phyloP scores from a whole-genome alignment of 53 echinoderm and acorn worm genomes.

The Hippasteria phrygiana region DNA sequence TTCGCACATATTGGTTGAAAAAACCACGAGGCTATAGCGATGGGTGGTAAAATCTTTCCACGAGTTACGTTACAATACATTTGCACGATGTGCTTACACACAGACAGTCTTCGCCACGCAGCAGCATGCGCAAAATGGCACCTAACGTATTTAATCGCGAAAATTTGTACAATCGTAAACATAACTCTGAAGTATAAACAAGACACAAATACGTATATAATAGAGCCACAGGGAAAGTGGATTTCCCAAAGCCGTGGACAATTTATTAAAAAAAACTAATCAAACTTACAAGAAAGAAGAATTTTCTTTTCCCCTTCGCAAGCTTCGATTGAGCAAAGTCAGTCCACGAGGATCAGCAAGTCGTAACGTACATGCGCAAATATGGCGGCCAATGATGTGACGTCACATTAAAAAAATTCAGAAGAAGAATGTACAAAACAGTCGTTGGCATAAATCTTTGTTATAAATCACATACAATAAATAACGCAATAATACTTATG shows the following conservation, averaged over 20 bases:
- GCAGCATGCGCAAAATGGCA: too few relatives aligned
- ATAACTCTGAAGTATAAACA: background rate
- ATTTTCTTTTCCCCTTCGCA: background rate
- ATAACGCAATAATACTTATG: background rate
- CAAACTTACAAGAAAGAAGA: background rate
- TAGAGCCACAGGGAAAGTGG: background rate
- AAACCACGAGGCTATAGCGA: too few relatives aligned
- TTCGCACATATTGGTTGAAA: too few relatives aligned
- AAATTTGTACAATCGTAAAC: too few relatives aligned
- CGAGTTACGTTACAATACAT: too few relatives aligned
- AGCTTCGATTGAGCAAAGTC: background rate
- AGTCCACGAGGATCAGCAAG: conserved; percentile 42
- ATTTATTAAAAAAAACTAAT: background rate
- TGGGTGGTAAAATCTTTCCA: too few relatives aligned
- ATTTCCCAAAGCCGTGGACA: background rate
- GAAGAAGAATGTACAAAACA: conserved; percentile 37
- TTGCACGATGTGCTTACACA: too few relatives aligned
- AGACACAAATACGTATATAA: background rate
- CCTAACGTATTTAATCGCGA: too few relatives aligned
- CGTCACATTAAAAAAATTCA: conserved; percentile 41
- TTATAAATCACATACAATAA: background rate
- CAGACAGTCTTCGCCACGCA: too few relatives aligned
- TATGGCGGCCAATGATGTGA: conserved; percentile 40
- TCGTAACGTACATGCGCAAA: conserved; percentile 62
- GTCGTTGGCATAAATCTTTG: conserved; percentile 34